A percentile compares a stretch with the other conserved stretches of the same genome.
Evolutionary conservation across 2,888 invertebrate genomes (phyloP).

Genomic region (Eupithecia insigniata): DNA sequence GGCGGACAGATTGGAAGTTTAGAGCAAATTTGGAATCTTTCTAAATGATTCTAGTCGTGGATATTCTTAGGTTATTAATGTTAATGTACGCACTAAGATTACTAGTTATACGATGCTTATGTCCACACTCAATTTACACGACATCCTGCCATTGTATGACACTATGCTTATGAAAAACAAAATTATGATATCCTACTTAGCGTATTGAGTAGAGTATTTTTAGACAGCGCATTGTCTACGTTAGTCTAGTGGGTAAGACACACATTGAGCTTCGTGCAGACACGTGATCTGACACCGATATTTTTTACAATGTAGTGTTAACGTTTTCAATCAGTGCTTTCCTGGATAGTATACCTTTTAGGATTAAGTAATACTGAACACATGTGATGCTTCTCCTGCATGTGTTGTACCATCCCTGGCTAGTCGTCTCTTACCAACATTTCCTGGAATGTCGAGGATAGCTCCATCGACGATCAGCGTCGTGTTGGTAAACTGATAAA

Average conservation of each 20-base stretch:
- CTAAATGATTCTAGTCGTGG: conserved; percentile 81
- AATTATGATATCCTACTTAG: conserved; percentile 80
- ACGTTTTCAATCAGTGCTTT: conserved; percentile 68
- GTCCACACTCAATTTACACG: conserved; percentile 81
- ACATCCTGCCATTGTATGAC: conserved; percentile 82
- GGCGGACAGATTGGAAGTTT: conserved; percentile 36
- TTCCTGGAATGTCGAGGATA: not conserved
- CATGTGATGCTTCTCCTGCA: conserved; percentile 49
- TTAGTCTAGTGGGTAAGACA: conserved; percentile 80
- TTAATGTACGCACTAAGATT: conserved; percentile 80
- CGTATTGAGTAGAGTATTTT: conserved; percentile 82
- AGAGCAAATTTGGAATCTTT: conserved; percentile 80
- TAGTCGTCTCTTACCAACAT: conserved; percentile 1
- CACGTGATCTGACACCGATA: conserved; percentile 76
- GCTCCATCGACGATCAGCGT: not conserved
- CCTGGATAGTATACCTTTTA: conserved; percentile 62
- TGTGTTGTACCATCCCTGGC: conserved; percentile 32
- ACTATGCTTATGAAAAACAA: conserved; percentile 83
- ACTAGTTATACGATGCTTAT: conserved; percentile 81
- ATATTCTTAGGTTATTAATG: conserved; percentile 74
- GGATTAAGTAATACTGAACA: conserved; percentile 55
- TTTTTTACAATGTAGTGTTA: conserved; percentile 76
- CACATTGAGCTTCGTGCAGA: conserved; percentile 81
- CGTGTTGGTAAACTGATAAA: conserved; percentile 7
- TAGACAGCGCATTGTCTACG: conserved; percentile 83